phyloP scores from a whole-genome alignment of 1,140 invertebrate genomes.

The Phocides pigmalion region DNA sequence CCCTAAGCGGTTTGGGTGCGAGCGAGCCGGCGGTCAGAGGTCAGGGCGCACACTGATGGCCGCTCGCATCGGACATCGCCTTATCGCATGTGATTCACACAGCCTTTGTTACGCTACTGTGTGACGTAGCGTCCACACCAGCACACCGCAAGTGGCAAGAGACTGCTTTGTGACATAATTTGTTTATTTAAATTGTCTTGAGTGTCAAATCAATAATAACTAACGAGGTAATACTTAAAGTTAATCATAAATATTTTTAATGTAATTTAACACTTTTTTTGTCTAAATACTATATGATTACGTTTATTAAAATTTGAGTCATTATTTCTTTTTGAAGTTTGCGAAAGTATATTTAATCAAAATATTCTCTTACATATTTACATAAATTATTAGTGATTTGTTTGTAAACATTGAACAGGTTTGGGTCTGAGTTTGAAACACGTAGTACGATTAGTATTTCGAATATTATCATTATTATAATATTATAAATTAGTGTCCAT shows the following conservation, averaged over 20 bases:
- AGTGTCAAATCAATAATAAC: too few species aligned
- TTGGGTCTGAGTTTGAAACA: background rate
- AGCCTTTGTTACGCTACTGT: constrained; percentile 23
- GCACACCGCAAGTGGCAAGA: constrained; percentile 33
- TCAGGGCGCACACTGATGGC: constrained; percentile 60
- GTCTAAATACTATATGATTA: too few species aligned
- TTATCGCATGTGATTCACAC: constrained; percentile 63
- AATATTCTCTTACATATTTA: background rate
- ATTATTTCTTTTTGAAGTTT: too few species aligned
- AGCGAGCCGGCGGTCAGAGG: constrained; percentile 67
- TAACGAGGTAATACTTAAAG: too few species aligned
- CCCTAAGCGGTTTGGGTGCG: background rate
- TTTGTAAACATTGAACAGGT: constrained; percentile 4
- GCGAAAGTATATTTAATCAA: too few species aligned
- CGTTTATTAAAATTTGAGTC: too few species aligned
- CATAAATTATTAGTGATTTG: background rate
- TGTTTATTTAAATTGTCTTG: too few species aligned
- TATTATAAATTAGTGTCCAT: background rate
- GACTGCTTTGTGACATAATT: constrained; percentile 4
- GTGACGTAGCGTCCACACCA: constrained; percentile 7
- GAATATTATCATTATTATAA: background rate
- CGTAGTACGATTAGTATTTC: too few species aligned
- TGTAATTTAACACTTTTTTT: too few species aligned
- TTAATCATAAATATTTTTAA: too few species aligned
- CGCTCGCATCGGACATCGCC: constrained; percentile 38